Base-by-base conservation (phyloP, 2,888 invertebrate genomes). In the Eubasilissa splendida region DNA sequence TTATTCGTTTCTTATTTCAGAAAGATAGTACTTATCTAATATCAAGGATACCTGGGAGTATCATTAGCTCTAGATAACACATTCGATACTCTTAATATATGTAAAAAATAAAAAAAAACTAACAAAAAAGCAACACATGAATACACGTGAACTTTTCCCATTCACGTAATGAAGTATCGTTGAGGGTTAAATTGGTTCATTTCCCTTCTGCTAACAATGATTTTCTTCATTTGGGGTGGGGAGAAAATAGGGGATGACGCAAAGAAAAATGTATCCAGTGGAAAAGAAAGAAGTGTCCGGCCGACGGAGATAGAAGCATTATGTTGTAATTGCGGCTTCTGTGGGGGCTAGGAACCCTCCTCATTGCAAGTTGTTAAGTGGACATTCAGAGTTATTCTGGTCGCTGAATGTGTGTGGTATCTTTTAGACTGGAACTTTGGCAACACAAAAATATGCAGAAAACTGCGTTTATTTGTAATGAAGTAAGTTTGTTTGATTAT, bases 291-390 rank as follows among this genome's bases (percentile, higher is more conserved):
- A 80, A 77, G 80, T 83, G 83, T 82, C 82, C 83, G 82, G 78
- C 76, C 54, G 33, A 58, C 50, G 76, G 63, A 83, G 83, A 83
- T 82, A 83, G 83, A 82, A 80, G 83, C 80, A 82, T 83, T 83
- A 83, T 82, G 80, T 82, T 82, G 83, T 83, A 83, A 83, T 83
- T 83, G 83, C 77, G 83, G 83, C 78, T 82, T 83, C 80, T 79
- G 81, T 74, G 68, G 77, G 70, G 68, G 53, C n/a, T 22, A 42
- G 66, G 52, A 76, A 66, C 76, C 82, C 77, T 73, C 66, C 81
- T 77, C 79, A 79, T 79, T 81, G 74, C 68, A 78, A 80, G 79
- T 82, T 83, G 80, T 82, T 83, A 83, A 83, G 82, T 83, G 83
- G 80, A 80, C 82, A 80, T 80, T 80, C 76, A 78, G 77, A 77